Percentiles rank a stretch among this genome's conserved stretches.
phyloP scores from a whole-genome alignment of 2,797 vertebrate species.

The Urosaurus nigricauda region DNA sequence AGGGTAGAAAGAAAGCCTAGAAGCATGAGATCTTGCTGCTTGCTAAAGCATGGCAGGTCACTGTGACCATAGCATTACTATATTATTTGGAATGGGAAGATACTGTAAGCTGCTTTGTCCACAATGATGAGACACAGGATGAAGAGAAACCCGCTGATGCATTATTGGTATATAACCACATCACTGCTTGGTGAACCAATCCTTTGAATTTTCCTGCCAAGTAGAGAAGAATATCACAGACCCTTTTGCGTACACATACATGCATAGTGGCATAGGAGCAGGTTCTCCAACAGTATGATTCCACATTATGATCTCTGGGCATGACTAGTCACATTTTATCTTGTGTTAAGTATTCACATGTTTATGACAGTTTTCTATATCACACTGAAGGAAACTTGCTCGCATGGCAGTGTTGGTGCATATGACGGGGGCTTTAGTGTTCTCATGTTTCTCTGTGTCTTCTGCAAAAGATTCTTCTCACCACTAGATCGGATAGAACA shows the following conservation, averaged over 20 bases:
- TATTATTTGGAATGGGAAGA: neutral
- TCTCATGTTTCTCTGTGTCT: neutral
- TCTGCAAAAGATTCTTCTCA: neutral
- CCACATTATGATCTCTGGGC: neutral
- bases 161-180: neutral
- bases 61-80: neutral
- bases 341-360: neutral
- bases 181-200: neutral
- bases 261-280: neutral
- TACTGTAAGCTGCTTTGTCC: neutral
- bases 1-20: neutral
- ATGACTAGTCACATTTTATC: neutral
- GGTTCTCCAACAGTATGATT: neutral
- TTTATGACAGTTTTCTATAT: neutral
- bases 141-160: neutral
- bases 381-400: neutral
- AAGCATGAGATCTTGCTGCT: neutral
- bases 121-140: neutral
- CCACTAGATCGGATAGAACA: neutral
- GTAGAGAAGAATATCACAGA: neutral
- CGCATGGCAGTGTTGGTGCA: neutral
- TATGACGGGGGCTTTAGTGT: neutral
- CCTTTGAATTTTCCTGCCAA: neutral
- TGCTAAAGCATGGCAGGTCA: neutral
- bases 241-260: neutral